These are phyloP conservation scores for Yoshiicerus persimilis DNA, from an alignment of 1,140 invertebrate genomes.

Conservation along the genomic window DNA sequence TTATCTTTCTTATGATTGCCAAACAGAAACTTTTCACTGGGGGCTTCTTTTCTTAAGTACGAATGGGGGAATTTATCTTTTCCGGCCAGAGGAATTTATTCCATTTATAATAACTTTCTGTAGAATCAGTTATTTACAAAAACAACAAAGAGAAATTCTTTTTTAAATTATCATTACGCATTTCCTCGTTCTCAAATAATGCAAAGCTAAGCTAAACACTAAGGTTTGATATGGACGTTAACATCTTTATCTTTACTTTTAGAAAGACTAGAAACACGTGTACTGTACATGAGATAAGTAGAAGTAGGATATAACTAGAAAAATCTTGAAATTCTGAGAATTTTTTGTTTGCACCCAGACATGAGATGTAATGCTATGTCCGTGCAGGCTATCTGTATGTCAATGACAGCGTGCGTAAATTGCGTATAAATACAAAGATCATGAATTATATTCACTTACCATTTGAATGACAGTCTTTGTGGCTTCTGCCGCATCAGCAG, in stretches of 20 bases:
- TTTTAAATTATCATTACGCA: too few relatives aligned
- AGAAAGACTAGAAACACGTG: too few relatives aligned
- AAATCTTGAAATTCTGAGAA: too few relatives aligned
- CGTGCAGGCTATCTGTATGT: background rate
- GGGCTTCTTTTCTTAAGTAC: background rate
- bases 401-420: background rate
- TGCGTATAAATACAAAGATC: background rate
- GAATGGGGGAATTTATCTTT: background rate
- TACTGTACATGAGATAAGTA: too few relatives aligned
- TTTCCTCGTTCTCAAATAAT: too few relatives aligned
- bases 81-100: background rate
- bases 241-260: too few relatives aligned
- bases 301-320: too few relatives aligned
- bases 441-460: slow-evolving; percentile 52
- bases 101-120: background rate
- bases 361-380: too few relatives aligned
- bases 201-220: too few relatives aligned
- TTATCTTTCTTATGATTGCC: background rate
- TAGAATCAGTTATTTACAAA: background rate
- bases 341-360: too few relatives aligned
- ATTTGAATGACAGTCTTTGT: slow-evolving; percentile 70
- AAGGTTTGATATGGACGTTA: too few relatives aligned
- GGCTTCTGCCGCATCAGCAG: slow-evolving; percentile 65
- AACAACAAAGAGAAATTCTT: background rate
- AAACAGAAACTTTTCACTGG: background rate